Percentiles rank a stretch among this genome's conserved stretches.
Evolutionary conservation across 1,140 invertebrate species (phyloP).

Genomic region (Arctopsyche grandis): DNA sequence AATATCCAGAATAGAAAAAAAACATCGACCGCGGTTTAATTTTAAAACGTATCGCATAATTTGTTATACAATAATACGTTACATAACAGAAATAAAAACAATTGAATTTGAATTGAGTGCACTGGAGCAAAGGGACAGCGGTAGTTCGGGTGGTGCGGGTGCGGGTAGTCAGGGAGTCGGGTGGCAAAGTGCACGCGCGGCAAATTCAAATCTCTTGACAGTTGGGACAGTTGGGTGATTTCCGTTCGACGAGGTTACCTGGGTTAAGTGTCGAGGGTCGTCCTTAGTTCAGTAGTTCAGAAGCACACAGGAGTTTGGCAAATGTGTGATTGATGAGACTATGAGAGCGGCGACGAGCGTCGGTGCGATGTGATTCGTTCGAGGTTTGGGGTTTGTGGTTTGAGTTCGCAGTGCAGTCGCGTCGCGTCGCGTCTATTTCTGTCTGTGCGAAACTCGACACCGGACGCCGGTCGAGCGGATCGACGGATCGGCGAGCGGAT

Average conservation of each 20-base stretch:
- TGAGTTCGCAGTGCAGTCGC: neutral
- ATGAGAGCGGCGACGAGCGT: neutral
- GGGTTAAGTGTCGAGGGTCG: too few species aligned
- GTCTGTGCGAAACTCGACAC: conserved; percentile 16
- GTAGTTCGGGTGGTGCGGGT: neutral
- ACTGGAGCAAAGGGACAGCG: neutral
- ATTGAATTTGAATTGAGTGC: too few species aligned
- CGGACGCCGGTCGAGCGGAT: neutral
- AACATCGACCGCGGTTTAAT: neutral
- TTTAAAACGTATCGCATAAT: neutral
- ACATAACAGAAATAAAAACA: neutral
- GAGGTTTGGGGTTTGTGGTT: neutral
- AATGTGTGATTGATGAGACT: neutral
- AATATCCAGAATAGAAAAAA: too few species aligned
- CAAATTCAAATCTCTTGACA: neutral
- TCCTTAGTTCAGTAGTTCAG: too few species aligned
- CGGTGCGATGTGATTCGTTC: neutral
- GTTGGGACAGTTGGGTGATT: neutral
- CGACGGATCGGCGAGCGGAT: neutral
- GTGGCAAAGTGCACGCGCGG: conserved; percentile 2
- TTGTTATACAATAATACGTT: neutral
- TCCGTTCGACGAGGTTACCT: too few species aligned
- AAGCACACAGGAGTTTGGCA: too few species aligned
- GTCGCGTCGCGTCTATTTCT: neutral
- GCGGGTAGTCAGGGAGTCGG: neutral